Percentiles rank a stretch among this genome's conserved stretches.
Conservation (phyloP, 2,888 invertebrate species). For the Pristionchus entomophagus region DNA sequence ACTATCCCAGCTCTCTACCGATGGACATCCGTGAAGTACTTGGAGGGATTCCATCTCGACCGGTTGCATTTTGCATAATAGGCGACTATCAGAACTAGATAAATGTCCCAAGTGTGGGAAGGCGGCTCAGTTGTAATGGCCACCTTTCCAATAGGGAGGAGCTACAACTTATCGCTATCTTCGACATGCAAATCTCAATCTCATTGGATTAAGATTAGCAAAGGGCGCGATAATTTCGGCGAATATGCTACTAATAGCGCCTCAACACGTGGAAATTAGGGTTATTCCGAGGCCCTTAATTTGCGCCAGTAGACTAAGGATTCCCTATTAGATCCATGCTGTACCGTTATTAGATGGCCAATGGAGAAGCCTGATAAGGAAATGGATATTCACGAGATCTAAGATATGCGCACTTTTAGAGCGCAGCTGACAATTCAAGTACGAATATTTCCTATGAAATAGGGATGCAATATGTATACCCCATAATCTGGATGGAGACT, state of each 20-base stretch:
- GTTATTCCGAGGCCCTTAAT: not conserved
- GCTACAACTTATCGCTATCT: not conserved
- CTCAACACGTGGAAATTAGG: not conserved
- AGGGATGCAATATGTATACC: too few relatives aligned
- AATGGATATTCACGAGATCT: too few relatives aligned
- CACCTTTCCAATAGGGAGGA: not conserved
- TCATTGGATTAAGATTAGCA: conserved; percentile 29
- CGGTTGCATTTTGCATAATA: conserved; percentile 4
- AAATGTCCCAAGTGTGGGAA: not conserved
- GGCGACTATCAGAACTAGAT: not conserved
- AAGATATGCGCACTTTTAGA: too few relatives aligned
- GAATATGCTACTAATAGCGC: not conserved
- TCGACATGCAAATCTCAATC: not conserved
- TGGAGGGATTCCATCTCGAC: not conserved
- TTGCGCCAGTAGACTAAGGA: not conserved
- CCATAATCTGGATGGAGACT: not conserved
- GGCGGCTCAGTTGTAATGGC: not conserved
- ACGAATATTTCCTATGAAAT: too few relatives aligned
- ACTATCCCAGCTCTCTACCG: conserved; percentile 26
- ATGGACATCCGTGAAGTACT: not conserved
- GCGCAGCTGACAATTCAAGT: too few relatives aligned
- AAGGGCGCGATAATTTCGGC: not conserved
- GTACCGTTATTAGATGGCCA: not conserved
- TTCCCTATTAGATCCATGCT: not conserved
- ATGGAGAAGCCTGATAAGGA: not conserved